Evolutionary conservation across 2,888 invertebrate genomes (phyloP).

Genomic region (Coenonympha arcania): DNA sequence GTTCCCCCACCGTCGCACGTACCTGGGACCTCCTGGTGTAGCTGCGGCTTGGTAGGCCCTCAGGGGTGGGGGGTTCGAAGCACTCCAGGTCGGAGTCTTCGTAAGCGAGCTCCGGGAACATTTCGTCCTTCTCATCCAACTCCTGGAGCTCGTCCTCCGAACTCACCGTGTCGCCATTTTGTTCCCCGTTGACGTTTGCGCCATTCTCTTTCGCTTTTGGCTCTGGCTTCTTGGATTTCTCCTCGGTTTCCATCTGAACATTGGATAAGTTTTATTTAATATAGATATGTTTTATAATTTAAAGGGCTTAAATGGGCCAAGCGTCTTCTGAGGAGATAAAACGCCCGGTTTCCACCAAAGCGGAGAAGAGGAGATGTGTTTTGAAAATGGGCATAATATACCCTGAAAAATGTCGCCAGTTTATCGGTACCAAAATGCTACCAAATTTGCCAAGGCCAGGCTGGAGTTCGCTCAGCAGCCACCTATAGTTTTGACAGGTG

Average conservation of each 20-base stretch:
- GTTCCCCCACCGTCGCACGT: constrained; percentile 22
- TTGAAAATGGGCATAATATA: too few species aligned
- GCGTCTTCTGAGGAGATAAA: too few species aligned
- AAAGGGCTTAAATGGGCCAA: too few species aligned
- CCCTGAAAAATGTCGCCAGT: too few species aligned
- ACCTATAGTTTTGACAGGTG: too few species aligned
- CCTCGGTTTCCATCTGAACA: constrained; percentile 41
- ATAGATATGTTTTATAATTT: too few species aligned
- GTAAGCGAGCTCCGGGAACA: constrained; percentile 66
- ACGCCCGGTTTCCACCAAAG: too few species aligned
- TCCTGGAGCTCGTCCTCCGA: constrained; percentile 37
- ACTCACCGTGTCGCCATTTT: constrained; percentile 44
- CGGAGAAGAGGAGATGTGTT: too few species aligned
- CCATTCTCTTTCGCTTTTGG: constrained; percentile 48
- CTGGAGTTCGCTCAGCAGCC: too few species aligned
- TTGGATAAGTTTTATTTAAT: too few species aligned
- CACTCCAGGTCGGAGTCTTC: constrained; percentile 59
- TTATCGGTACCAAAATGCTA: too few species aligned
- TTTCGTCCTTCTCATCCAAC: constrained; percentile 53
- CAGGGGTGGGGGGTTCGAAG: constrained; percentile 46
- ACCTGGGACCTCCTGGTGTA: constrained; percentile 65
- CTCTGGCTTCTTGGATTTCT: constrained; percentile 32
- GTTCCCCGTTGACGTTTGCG: constrained; percentile 46
- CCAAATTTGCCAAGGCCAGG: too few species aligned
- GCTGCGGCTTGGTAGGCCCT: constrained; percentile 57